Evolutionary conservation across 2,113 vertebrate genomes (phyloP), one percentile per base, ranked within the genome.

Genomic region (Cryptomyrus ogoouensis): DNA sequence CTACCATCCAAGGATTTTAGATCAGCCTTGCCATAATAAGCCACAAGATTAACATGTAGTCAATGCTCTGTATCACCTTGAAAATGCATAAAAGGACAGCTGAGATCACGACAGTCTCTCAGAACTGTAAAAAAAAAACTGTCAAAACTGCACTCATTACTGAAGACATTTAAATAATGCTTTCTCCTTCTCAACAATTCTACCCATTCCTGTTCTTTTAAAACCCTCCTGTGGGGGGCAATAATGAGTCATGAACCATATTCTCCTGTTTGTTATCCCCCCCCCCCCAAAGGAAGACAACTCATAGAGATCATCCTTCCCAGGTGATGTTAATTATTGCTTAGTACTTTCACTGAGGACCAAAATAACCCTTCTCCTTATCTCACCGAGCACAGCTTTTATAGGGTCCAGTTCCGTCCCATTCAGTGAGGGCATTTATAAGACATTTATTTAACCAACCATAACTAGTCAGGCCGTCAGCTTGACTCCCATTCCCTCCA

Each of bases 381-480:
- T 80, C 50, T 62, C 88, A 90, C 89, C 83, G 9, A 70, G 62
- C 21, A 9, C 90, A 89, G 92, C 70, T 24, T 86, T 87, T 88
- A 91, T 89, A 92, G 92, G 91, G 91, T 91, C 90, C 80, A 91
- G 89, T 77, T 83, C 87, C 91, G 90, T 92, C 91, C 90, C 86
- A 91, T 62, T 80, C 92, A 92, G 87, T 74, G 89, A 87, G 91
- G 92, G 87, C 95, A 95, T 89, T 95, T 91, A 95, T 15, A 74
- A 15, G 95, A 95, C 93, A 96, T 96, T 95, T 95, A 95, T 94
- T 95, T 95, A 95, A 95, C 93, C 94, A 92, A 94, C 94, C 92
- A 91, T 90, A 93, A 93, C 94, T 94, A 95, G 95, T 95, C 96
- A 96, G 93, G 92, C 46, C n/a, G 88, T 83, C 53, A 90, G 90